A percentile compares a stretch with the other conserved stretches of the same genome.
These are phyloP conservation scores for Megatriorchis doriae DNA, from an alignment of 2,113 vertebrate genomes.

Conservation along the genomic window DNA sequence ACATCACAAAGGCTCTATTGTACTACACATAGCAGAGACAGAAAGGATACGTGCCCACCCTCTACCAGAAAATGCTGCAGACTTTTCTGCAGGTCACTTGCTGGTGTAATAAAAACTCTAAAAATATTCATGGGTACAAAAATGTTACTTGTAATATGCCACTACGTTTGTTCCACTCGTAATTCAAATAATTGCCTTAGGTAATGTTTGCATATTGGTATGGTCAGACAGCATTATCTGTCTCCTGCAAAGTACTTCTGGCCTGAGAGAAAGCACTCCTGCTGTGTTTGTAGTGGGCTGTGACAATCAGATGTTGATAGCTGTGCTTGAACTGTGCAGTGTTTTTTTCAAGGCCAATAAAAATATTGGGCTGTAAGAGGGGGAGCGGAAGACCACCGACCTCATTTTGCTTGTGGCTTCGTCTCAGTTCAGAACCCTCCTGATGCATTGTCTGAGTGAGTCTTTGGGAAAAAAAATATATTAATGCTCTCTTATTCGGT, in stretches of 20 bases:
- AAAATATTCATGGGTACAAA: background rate
- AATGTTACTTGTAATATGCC: background rate
- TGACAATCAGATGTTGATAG: background rate
- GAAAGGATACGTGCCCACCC: background rate
- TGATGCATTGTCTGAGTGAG: constrained; percentile 17
- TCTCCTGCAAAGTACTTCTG: background rate
- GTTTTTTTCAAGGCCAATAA: constrained; percentile 4
- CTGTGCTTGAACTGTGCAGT: background rate
- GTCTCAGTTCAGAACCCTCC: background rate
- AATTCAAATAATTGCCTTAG: background rate
- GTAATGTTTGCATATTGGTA: background rate
- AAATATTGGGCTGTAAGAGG: background rate
- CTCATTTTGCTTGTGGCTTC: constrained; percentile 6
- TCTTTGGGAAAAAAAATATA: constrained; percentile 35
- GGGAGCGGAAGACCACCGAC: background rate
- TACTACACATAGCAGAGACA: background rate
- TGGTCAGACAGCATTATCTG: background rate
- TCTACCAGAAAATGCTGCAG: background rate
- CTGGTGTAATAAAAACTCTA: background rate
- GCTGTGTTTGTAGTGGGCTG: background rate
- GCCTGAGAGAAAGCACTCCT: background rate
- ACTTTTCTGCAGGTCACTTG: background rate
- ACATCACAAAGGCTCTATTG: constrained; percentile 4
- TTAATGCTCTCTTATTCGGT: constrained; percentile 48
- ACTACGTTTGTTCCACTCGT: background rate